Conservation (phyloP, 2,113 vertebrate genomes). For the Rhea americana region DNA sequence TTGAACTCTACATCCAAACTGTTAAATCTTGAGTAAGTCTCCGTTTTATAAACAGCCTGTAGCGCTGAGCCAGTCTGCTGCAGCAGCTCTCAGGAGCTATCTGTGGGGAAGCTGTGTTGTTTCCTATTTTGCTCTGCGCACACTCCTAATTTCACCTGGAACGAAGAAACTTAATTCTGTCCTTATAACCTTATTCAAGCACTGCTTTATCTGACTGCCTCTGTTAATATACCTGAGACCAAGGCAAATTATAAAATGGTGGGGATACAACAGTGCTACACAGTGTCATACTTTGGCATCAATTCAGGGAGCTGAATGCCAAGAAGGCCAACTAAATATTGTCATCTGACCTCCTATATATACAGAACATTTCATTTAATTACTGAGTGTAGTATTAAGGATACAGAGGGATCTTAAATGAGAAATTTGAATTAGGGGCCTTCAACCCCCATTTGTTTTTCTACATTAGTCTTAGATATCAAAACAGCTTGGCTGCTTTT, state of each 20-base stretch:
- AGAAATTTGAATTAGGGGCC: not conserved
- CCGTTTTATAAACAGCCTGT: not conserved
- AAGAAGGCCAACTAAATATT: conserved; percentile 18
- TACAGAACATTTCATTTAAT: not conserved
- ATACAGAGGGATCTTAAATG: not conserved
- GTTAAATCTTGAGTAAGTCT: not conserved
- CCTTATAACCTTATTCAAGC: not conserved
- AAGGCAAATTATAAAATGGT: not conserved
- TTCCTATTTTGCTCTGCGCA: not conserved
- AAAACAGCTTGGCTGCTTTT: not conserved
- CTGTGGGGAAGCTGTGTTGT: not conserved
- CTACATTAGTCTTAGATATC: conserved; percentile 17
- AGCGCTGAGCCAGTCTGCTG: not conserved
- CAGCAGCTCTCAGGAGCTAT: not conserved
- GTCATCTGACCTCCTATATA: not conserved
- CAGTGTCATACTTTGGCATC: not conserved
- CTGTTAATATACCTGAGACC: not conserved
- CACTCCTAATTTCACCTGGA: not conserved
- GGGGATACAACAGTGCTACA: not conserved
- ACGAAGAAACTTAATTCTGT: not conserved
- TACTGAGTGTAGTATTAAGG: not conserved
- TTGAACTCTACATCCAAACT: not conserved
- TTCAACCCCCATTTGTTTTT: conserved; percentile 10
- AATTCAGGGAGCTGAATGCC: not conserved
- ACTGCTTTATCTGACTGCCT: not conserved